Base-by-base conservation (phyloP, 2,797 vertebrate species). In the Chelon labrosus region DNA sequence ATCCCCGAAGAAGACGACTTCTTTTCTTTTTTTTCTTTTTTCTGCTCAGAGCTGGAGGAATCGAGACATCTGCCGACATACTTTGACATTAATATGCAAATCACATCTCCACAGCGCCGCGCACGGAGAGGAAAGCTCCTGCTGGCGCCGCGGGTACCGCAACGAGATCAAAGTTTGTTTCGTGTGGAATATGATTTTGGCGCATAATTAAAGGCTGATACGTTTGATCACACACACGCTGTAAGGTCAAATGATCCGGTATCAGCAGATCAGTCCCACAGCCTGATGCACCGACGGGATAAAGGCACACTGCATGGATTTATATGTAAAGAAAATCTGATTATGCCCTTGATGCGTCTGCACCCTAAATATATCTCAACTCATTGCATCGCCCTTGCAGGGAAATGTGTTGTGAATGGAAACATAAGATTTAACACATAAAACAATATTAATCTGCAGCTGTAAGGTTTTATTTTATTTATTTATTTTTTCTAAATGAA, bases 71-170 rank as follows among this genome's bases (percentile, higher is more conserved):
- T 96, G 97, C 95, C 92, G 85, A 94, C 87, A 89, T 82, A 75
- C 79, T 86, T 93, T 87, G 84, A 91, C 93, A 97, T 97, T 96
- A 93, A 94, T 88, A 97, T 97, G 96, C 96, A 96, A 96, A 96
- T 96, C 92, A 93, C 91, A 92, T 92, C 84, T 83, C 62, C 71
- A 31, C 82, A 71, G 64, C 65, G 72, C 44, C 70, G 77, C 75
- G 76, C 83, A 77, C 58, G 53, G 46, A 37, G 65, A 63, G 47
- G 53, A 62, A 53, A 62, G 63, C 75, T 51, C 70, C 72, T 27
- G 65, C 70, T 73, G 76, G 61, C 77, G 59, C 54, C 0, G 83
- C 79, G 41, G 82, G 64, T 58, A 75, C 83, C 73, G 85, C 81
- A 85, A 65, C 72, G 37, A 74, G 73, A 91, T 93, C 87, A 93